These are phyloP conservation scores for Miltochrista miniata DNA, from an alignment of 2,888 invertebrate species.

Conservation along the genomic window DNA sequence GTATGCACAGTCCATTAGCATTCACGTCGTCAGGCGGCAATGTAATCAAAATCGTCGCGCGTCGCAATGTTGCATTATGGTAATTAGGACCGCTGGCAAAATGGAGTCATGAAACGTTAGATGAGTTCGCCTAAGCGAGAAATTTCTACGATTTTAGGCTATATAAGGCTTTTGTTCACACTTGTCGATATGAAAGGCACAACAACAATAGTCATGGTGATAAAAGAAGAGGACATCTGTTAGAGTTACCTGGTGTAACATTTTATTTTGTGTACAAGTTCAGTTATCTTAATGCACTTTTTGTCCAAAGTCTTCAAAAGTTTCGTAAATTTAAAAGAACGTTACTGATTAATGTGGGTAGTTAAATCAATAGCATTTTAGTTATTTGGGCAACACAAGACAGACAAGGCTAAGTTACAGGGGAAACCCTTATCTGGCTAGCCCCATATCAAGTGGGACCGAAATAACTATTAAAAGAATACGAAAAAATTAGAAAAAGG, in stretches of 20 bases:
- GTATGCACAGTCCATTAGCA: slow-evolving; percentile 55
- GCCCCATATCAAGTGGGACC: no score
- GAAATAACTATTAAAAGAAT: no score
- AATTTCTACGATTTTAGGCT: slow-evolving; percentile 36
- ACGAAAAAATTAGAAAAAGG: no score
- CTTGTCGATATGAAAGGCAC: background rate
- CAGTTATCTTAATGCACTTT: no score
- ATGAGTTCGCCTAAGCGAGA: slow-evolving; percentile 45
- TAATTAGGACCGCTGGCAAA: slow-evolving; percentile 59
- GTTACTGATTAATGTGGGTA: no score
- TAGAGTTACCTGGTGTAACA: background rate
- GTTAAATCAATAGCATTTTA: no score
- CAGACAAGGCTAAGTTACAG: no score
- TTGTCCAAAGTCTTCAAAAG: no score
- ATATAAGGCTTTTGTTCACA: background rate
- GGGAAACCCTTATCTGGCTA: no score
- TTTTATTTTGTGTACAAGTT: no score
- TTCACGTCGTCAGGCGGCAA: slow-evolving; percentile 57
- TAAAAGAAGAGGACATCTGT: background rate
- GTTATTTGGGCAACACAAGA: no score
- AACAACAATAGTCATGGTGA: background rate
- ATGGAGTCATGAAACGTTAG: slow-evolving; percentile 58
- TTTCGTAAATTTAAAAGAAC: no score
- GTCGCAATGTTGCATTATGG: slow-evolving; percentile 69
- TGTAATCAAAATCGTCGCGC: slow-evolving; percentile 68